These are phyloP conservation scores for Nephrotoma appendiculata DNA, from an alignment of 2,888 invertebrate genomes.

Conservation along the genomic window DNA sequence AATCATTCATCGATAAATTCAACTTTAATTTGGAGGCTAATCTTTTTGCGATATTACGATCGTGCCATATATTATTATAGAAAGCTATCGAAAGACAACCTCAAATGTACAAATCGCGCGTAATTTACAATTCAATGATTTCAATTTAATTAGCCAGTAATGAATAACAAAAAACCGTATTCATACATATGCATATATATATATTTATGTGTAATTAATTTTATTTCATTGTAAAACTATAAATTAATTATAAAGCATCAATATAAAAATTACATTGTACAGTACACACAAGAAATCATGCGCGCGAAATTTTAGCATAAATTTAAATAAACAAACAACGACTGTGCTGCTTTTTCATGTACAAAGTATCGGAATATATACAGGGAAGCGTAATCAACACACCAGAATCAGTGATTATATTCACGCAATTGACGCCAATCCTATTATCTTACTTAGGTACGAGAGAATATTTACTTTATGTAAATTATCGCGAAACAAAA, in stretches of 20 bases:
- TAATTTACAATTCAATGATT: background rate
- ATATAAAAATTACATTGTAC: background rate
- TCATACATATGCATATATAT: background rate
- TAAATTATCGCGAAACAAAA: background rate
- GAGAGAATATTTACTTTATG: background rate
- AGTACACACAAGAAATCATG: background rate
- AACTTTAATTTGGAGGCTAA: background rate
- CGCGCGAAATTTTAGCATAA: background rate
- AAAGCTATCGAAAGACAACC: background rate
- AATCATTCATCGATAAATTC: background rate
- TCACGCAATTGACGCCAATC: constrained; percentile 1
- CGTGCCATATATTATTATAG: background rate
- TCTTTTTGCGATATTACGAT: background rate
- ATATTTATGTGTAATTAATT: background rate
- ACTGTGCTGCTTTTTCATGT: background rate
- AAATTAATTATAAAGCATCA: background rate
- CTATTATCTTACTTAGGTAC: background rate
- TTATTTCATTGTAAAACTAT: background rate
- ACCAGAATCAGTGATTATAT: background rate
- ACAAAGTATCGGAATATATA: background rate
- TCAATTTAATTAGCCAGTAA: background rate
- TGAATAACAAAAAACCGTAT: background rate
- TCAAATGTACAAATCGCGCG: background rate
- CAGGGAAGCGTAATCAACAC: background rate
- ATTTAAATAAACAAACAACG: background rate